Percentiles rank a stretch among this genome's conserved stretches.
Conservation (phyloP, 2,797 vertebrate species). For the Dendrocincla tyrannina region DNA sequence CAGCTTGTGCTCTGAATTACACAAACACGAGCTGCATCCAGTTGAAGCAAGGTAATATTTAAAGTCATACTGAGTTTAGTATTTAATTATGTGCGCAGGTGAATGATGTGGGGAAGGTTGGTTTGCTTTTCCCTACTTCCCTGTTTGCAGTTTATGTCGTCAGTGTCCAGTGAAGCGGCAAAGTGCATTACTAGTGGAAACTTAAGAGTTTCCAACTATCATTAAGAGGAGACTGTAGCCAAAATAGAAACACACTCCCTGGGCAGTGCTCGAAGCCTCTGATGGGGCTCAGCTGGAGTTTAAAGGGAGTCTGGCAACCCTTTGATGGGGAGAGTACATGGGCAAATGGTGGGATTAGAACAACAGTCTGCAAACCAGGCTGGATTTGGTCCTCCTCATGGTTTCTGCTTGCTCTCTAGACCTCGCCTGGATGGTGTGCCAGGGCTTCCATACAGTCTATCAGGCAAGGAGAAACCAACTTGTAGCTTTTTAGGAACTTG, state of each 20-base stretch:
- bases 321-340: background rate
- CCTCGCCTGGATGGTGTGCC: background rate
- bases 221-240: background rate
- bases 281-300: background rate
- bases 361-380: background rate
- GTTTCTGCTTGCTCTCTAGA: background rate
- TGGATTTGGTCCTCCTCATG: background rate
- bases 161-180: background rate
- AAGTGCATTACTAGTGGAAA: background rate
- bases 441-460: background rate
- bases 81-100: background rate
- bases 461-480: background rate
- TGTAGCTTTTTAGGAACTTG: background rate
- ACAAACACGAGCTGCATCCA: background rate
- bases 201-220: background rate
- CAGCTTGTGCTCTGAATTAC: background rate
- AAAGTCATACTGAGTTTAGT: background rate
- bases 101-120: background rate
- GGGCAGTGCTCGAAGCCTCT: background rate
- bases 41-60: background rate
- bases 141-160: accelerated
- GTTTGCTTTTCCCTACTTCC: background rate
- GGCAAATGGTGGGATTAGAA: background rate
- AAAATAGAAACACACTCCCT: background rate
- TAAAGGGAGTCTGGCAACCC: background rate